These are phyloP conservation scores for Megaceryle torquata DNA, from an alignment of 2,113 vertebrate genomes.

Conservation along the genomic window DNA sequence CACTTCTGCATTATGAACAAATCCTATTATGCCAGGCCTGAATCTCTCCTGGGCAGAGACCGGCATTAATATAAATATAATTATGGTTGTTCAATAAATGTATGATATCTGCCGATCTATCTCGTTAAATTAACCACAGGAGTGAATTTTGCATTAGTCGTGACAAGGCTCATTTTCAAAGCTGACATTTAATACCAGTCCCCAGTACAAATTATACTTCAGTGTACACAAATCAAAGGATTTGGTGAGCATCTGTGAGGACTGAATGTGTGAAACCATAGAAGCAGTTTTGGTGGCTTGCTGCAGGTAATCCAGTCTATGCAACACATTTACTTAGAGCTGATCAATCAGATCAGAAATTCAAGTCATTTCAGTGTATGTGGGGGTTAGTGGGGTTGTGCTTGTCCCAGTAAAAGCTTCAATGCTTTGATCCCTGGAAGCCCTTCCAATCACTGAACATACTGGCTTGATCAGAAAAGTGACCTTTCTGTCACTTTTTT, in stretches of 20 bases:
- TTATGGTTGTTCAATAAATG: conserved; percentile 27
- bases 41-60: conserved; percentile 5
- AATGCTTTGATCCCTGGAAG: neutral
- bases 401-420: neutral
- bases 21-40: neutral
- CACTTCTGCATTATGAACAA: neutral
- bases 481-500: neutral
- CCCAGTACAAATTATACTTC: neutral
- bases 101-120: neutral
- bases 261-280: neutral
- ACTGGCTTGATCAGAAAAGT: neutral
- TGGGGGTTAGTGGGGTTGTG: neutral
- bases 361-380: accelerated
- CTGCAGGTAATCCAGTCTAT: neutral
- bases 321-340: neutral
- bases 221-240: neutral
- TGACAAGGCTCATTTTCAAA: conserved; percentile 32
- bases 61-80: conserved; percentile 23
- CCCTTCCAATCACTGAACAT: neutral
- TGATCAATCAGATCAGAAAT: neutral
- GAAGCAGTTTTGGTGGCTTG: neutral
- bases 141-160: conserved; percentile 28
- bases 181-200: conserved; percentile 14
- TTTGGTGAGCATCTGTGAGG: neutral
- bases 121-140: conserved; percentile 2